Evolutionary conservation across 1,140 invertebrate genomes (phyloP), one percentile per base, ranked within the genome.

Genomic region (Heliconius hermathena): DNA sequence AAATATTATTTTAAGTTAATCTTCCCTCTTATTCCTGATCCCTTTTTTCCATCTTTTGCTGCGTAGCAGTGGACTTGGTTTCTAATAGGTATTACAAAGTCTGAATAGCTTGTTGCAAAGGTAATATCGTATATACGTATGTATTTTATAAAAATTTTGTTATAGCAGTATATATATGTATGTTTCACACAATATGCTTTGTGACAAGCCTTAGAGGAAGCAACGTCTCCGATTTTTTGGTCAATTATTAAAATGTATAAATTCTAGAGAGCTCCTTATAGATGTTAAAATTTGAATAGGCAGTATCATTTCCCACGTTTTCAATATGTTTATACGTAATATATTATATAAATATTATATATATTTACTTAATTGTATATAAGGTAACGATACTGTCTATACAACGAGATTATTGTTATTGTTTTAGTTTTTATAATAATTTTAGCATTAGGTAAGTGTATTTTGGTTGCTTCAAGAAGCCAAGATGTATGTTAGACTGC

Each of bases 401-500:
- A 86, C 85, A 87, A 87, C 73, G 73, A 77, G 78, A 71, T 88
- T 77, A 88, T 91, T 66, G 60, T 66, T 86, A 88, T 78, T 85
- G 87, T 89, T 76, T 87, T 93, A 93, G 92, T 92, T 86, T 90
- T 89, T 81, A 84, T 86, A 88, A 84, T 88, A 90, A 89, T 91
- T 91, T 84, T 92, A 93, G 91, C 83, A 82, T 87, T 94, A 92
- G 91, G 90, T 94, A 94, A 92, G 90, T 94, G 93, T 94, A 91
- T 94, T 93, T 94, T 93, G 89, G 93, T 93, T 92, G 92, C 92
- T 93, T 94, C 83, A 87, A 90, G 91, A 94, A 92, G 93, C 93
- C 92, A 94, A 93, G 91, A 90, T 93, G 92, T 90, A 92, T 93
- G 89, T 93, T 93, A 94, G 92, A 94, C 91, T 93, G 92, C 93